A percentile compares a stretch with the other conserved stretches of the same genome.
Evolutionary conservation across 1,140 invertebrate species (phyloP).

Genomic region (Sarcophaga bullata): DNA sequence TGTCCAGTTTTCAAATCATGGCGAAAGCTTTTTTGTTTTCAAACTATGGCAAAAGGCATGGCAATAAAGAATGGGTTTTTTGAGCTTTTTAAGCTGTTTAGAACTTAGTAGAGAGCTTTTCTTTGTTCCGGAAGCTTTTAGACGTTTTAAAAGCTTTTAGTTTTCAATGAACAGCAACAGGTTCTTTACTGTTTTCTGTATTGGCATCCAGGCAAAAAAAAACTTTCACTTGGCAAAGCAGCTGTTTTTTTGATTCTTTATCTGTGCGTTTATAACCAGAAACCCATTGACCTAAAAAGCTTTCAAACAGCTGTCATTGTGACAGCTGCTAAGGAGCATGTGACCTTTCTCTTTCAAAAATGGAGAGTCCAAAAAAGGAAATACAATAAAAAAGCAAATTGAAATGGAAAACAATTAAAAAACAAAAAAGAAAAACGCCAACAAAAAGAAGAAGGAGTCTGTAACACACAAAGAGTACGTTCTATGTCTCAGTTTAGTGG

Average conservation of each 20-base stretch:
- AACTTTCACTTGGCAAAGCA: background rate
- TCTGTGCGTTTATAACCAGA: background rate
- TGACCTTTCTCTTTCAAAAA: conserved; percentile 49
- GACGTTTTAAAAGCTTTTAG: background rate
- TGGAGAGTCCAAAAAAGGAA: no score
- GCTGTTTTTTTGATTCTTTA: no score
- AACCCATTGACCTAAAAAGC: background rate
- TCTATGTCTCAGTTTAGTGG: conserved; percentile 56
- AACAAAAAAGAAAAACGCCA: conserved; percentile 2
- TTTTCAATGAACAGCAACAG: background rate
- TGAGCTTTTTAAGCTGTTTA: no score
- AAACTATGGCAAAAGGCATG: no score
- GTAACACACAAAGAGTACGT: background rate
- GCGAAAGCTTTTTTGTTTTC: no score
- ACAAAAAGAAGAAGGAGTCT: background rate
- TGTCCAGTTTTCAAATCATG: no score
- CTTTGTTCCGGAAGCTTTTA: background rate
- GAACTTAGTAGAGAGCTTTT: background rate
- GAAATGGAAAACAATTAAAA: no score
- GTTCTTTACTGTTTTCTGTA: background rate
- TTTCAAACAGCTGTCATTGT: conserved; percentile 42
- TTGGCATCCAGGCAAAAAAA: background rate
- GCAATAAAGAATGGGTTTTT: no score
- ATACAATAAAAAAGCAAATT: no score
- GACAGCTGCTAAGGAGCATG: conserved; percentile 52